Evolutionary conservation across 2,113 vertebrate species (phyloP).

Genomic region (Albula glossodonta): DNA sequence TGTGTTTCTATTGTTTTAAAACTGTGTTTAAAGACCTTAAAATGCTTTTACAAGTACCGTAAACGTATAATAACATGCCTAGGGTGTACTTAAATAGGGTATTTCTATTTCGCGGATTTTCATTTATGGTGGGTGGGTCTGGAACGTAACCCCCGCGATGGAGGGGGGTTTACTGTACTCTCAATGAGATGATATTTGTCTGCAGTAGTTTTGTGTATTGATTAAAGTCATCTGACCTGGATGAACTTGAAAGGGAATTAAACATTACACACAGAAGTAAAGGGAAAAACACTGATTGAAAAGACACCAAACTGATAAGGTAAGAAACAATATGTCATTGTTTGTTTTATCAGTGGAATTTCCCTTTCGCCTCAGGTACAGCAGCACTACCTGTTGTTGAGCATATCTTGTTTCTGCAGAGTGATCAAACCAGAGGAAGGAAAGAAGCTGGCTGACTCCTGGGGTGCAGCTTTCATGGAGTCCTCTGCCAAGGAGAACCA

Average conservation of each 20-base stretch:
- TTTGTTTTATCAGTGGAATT: background rate
- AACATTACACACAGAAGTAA: background rate
- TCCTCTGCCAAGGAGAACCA: slow-evolving; percentile 84
- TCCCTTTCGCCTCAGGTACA: background rate
- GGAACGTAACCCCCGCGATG: no score
- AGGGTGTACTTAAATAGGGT: no score
- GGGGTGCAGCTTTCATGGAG: slow-evolving; percentile 80
- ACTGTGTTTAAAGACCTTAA: no score
- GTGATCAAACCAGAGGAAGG: slow-evolving; percentile 79
- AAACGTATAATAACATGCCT: no score
- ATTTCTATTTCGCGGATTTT: no score
- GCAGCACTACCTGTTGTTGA: background rate
- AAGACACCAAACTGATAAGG: background rate
- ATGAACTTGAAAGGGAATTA: background rate
- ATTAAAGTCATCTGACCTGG: background rate
- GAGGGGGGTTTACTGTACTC: no score
- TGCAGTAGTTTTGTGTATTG: background rate
- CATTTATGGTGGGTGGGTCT: no score
- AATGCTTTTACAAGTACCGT: no score
- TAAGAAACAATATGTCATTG: background rate
- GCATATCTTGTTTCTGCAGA: slow-evolving; percentile 43
- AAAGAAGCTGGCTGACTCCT: slow-evolving; percentile 79
- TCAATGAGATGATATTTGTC: no score
- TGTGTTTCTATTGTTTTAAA: no score
- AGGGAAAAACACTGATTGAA: background rate